Evolutionary conservation across 2,797 vertebrate genomes (phyloP).

Genomic region (Tarsius wallacei): DNA sequence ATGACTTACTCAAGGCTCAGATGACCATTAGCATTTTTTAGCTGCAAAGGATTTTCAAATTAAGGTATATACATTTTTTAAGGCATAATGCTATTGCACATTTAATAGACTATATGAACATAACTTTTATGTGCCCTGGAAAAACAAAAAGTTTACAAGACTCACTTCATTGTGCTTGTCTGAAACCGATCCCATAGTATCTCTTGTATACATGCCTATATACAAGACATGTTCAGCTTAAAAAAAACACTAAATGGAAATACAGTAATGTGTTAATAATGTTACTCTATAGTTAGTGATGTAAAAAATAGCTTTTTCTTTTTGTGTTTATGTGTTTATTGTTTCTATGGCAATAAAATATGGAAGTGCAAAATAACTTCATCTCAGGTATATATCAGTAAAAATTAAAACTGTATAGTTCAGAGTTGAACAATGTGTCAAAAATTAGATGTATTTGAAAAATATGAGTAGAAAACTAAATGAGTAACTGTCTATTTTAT

Average conservation of each 20-base stretch:
- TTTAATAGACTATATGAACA: background rate
- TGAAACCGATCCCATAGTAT: background rate
- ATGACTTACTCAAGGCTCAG: background rate
- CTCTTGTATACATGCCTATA: background rate
- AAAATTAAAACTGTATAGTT: background rate
- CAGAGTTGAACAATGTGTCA: background rate
- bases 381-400: background rate
- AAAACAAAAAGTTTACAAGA: background rate
- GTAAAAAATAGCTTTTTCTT: background rate
- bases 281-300: background rate
- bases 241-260: background rate
- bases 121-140: background rate
- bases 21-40: background rate
- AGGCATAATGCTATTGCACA: background rate
- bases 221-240: background rate
- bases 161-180: background rate
- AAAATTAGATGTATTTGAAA: background rate
- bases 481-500: background rate
- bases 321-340: background rate
- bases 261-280: background rate
- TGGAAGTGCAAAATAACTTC: background rate
- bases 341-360: background rate
- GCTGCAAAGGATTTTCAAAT: background rate
- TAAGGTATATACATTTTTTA: background rate
- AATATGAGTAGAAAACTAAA: background rate